Percentiles rank a stretch among this genome's conserved stretches.
Conservation (phyloP, 1,140 invertebrate species). For the Caenorhabditis inopinata region DNA sequence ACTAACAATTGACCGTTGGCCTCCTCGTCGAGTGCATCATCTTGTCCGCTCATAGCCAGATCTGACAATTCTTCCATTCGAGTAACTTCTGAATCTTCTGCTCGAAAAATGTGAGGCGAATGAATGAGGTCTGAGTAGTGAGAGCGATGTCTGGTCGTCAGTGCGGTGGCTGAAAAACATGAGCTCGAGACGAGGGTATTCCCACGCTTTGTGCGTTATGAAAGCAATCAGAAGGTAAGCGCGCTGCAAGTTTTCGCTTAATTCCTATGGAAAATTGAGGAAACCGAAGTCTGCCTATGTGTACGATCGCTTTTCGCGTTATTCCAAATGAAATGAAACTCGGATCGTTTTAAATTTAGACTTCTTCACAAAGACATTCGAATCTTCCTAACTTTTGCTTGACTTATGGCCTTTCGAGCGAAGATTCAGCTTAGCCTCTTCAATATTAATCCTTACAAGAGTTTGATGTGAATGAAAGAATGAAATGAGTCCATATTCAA, state of each 20-base stretch:
- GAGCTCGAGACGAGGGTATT: conserved; percentile 12
- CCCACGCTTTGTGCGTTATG: not conserved
- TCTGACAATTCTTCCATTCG: conserved; percentile 10
- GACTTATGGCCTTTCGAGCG: too few relatives aligned
- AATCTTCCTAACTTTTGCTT: too few relatives aligned
- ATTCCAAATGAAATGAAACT: too few relatives aligned
- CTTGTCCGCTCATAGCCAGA: not conserved
- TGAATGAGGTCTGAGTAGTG: conserved; percentile 10
- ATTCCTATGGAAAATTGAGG: too few relatives aligned
- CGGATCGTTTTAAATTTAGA: too few relatives aligned
- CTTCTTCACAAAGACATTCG: too few relatives aligned
- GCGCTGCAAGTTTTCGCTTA: not conserved
- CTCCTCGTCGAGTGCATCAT: not conserved
- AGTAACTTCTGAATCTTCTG: not conserved
- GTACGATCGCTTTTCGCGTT: too few relatives aligned
- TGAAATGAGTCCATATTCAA: too few relatives aligned
- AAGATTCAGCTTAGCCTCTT: too few relatives aligned
- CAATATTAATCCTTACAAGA: too few relatives aligned
- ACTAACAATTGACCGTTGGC: conserved; percentile 14
- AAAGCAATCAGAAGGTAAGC: not conserved
- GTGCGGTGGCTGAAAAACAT: conserved; percentile 5
- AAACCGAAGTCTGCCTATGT: too few relatives aligned
- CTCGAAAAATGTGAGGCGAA: conserved; percentile 16
- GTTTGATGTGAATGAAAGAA: too few relatives aligned
- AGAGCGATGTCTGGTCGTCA: conserved; percentile 6